Evolutionary conservation across 2,113 vertebrate species (phyloP).

Genomic region (Ailuropoda melanoleuca): DNA sequence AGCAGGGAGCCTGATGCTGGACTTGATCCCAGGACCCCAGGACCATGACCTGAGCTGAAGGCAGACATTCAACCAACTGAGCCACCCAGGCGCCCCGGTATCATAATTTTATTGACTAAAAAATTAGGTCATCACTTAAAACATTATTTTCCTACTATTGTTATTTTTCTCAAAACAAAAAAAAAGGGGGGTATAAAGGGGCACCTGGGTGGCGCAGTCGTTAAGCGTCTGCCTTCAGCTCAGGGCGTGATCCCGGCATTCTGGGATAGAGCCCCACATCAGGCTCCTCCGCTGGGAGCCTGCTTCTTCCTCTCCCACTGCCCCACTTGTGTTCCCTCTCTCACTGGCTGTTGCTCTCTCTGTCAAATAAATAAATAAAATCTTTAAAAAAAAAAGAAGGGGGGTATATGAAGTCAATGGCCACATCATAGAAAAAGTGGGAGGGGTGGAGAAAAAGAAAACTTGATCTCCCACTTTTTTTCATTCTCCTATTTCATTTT

Average conservation of each 20-base stretch:
- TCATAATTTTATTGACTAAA: background rate
- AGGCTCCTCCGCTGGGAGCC: no score
- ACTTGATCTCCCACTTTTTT: background rate
- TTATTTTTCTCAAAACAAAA: background rate
- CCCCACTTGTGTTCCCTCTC: no score
- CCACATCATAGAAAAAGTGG: background rate
- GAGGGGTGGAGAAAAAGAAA: conserved; percentile 45
- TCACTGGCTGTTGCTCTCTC: no score
- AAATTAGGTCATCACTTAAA: background rate
- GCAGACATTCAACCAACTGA: background rate
- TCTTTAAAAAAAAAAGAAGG: no score
- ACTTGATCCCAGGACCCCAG: background rate
- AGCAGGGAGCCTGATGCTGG: background rate
- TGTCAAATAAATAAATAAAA: no score
- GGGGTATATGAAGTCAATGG: background rate
- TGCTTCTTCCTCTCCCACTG: no score
- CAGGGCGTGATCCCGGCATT: no score
- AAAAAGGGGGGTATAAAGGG: background rate
- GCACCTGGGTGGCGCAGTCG: no score
- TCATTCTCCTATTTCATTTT: background rate
- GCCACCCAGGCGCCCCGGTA: background rate
- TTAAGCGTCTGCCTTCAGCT: no score
- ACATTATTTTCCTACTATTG: background rate
- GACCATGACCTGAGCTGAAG: background rate
- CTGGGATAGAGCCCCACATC: no score